These are phyloP conservation scores for Dione vanillae DNA, from an alignment of 2,888 invertebrate genomes.

Conservation along the genomic window DNA sequence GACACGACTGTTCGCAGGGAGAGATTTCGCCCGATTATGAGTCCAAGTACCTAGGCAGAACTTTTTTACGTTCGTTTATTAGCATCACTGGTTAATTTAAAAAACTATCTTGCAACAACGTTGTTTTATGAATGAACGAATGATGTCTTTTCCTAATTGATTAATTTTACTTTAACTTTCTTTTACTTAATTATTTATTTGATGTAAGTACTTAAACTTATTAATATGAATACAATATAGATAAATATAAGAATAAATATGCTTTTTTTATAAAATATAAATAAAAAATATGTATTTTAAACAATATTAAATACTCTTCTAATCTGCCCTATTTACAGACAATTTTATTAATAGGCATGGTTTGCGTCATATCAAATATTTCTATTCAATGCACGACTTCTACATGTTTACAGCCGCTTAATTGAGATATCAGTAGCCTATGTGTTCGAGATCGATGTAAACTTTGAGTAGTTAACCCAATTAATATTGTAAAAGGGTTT, in stretches of 20 bases:
- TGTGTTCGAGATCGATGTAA: constrained; percentile 12
- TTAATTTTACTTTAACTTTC: background rate
- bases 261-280: too few species aligned
- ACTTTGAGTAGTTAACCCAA: constrained; percentile 35
- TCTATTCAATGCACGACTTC: background rate
- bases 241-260: too few species aligned
- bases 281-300: too few species aligned
- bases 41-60: too few species aligned
- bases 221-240: too few species aligned
- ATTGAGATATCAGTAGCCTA: constrained; percentile 25
- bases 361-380: background rate
- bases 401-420: background rate
- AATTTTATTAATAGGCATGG: background rate
- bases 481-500: constrained; percentile 33
- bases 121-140: background rate
- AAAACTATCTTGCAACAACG: background rate
- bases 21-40: too few species aligned
- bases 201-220: too few species aligned
- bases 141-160: background rate
- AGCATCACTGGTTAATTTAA: constrained; percentile 18
- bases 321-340: too few species aligned
- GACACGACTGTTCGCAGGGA: too few species aligned
- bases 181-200: too few species aligned
- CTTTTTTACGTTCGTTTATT: too few species aligned
- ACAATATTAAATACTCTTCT: too few species aligned